Percentiles rank a stretch among this genome's conserved stretches.
Conservation (phyloP, 1,140 invertebrate species). For the Leptinotarsa undecemlineata region DNA sequence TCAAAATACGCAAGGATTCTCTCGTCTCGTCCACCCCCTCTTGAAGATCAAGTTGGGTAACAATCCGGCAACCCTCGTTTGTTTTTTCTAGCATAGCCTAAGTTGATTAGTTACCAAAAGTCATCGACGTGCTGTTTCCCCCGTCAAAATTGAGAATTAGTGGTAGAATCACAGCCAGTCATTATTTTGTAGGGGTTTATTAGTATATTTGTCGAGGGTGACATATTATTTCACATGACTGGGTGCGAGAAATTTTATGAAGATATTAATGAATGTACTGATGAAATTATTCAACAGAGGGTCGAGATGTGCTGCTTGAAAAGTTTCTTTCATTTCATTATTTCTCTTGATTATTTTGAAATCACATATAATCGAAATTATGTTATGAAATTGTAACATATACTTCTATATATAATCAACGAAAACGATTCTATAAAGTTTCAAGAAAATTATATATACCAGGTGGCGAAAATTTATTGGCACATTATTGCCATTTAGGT, state of each 20-base stretch:
- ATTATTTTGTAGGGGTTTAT: conserved; percentile 28
- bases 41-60: conserved; percentile 5
- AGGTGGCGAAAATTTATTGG: too few species aligned
- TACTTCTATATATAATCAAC: too few species aligned
- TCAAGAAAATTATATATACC: too few species aligned
- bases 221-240: conserved; percentile 7
- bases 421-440: too few species aligned
- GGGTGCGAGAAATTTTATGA: not conserved
- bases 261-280: not conserved
- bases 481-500: too few species aligned
- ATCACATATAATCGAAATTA: too few species aligned
- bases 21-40: not conserved
- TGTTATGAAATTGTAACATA: too few species aligned
- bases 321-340: too few species aligned
- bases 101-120: conserved; percentile 24
- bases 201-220: conserved; percentile 23
- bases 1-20: conserved; percentile 8
- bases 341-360: too few species aligned
- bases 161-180: conserved; percentile 25
- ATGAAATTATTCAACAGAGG: not conserved
- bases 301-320: not conserved
- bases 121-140: conserved; percentile 18
- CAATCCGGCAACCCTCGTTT: conserved; percentile 16
- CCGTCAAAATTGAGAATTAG: conserved; percentile 26
- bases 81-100: conserved; percentile 20